Evolutionary conservation across 1,140 invertebrate species (phyloP), one percentile per base, ranked within the genome.

Genomic region (Trinorchestia longiramus): DNA sequence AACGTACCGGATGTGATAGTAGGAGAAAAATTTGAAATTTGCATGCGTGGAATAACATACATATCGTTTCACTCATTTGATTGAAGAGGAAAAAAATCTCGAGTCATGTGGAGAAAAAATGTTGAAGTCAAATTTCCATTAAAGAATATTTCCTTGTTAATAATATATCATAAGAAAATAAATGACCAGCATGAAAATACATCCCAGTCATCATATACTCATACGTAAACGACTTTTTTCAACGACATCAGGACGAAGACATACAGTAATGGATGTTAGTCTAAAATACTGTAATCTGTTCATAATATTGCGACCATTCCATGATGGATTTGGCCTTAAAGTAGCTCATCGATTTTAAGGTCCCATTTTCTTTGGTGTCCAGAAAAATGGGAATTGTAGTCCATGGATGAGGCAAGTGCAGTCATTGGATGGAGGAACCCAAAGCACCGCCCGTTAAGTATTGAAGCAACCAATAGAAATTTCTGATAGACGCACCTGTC

Each of bases 381-480:
- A 94, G 43, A 94, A 94, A 94, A 94, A 94, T 94, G 92, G 92
- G 92, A 94, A 94, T 94, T 94, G 3, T n/a, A 44, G 3, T 44
- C 43, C 92, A 43, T n/a, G 44, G 43, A 47, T 45, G 88, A 90
- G n/a, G 92, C 43, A 94, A 44, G 43, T 44, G 41, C 92, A n/a
- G 92, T 94, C 92, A 94, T 94, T 94, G 92, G 92, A 43, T 94
- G 92, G 43, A 11, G 43, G 43, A 44, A n/a, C 44, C 36, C 41
- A 94, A 45, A 94, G 92, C 92, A 40, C 92, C 92, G 92, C 92
- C 92, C 92, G 92, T 43, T 47, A 94, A 8, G 43, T 94, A 40
- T 43, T 47, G 92, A 94, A 94, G 92, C 92, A 94, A 43, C 92
- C 92, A 94, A 94, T 94, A 94, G 92, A 44, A 94, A 43, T 94